phyloP scores from a whole-genome alignment of 2,797 vertebrate genomes.

The Brachymystax lenok region DNA sequence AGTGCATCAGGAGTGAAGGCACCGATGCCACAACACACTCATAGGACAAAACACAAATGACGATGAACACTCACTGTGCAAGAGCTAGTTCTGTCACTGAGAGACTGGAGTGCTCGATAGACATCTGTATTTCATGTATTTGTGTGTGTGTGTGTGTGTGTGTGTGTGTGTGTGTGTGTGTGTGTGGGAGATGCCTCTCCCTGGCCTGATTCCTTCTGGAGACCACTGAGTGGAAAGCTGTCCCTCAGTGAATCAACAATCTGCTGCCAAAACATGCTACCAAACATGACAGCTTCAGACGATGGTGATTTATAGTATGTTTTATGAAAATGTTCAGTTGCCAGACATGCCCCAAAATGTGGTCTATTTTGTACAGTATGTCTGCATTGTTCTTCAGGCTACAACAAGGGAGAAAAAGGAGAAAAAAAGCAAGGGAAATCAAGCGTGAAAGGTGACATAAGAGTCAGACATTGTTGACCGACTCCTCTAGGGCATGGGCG shows the following conservation, averaged over 20 bases:
- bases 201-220: constrained; percentile 31
- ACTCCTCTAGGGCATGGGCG: no score
- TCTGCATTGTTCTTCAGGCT: no score
- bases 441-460: no score
- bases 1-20: background rate
- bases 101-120: background rate
- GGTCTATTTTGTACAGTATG: no score
- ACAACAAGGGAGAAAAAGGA: no score
- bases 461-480: no score
- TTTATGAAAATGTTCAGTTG: no score
- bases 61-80: background rate
- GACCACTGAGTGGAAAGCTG: constrained; percentile 67
- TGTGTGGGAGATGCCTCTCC: background rate
- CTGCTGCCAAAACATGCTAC: background rate
- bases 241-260: constrained; percentile 28
- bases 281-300: no score
- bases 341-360: no score
- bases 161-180: constrained; percentile 17
- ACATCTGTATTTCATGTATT: background rate
- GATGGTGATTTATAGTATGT: no score
- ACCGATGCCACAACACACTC: background rate
- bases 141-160: constrained; percentile 10
- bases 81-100: background rate
- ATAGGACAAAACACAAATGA: background rate
- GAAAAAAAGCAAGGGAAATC: no score